Evolutionary conservation across 1,140 invertebrate species (phyloP).

Genomic region (Brachionus asplanchnoidis): DNA sequence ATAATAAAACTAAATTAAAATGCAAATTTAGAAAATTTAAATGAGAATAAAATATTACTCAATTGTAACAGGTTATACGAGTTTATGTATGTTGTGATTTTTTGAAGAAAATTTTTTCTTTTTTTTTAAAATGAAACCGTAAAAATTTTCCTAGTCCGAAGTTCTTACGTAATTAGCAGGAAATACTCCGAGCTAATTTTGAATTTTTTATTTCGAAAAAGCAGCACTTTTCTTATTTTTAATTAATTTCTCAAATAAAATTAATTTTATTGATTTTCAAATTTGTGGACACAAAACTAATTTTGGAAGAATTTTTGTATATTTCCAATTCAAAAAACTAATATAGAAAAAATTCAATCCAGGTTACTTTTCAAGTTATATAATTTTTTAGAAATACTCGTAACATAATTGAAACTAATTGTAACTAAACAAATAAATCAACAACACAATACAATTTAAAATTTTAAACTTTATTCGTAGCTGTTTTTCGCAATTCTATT

Average conservation of each 20-base stretch:
- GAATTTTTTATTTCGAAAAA: background rate
- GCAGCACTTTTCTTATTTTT: background rate
- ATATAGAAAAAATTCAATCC: background rate
- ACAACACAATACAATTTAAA: background rate
- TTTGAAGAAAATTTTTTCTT: background rate
- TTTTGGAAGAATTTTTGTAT: background rate
- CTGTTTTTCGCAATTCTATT: background rate
- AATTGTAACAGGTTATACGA: slow-evolving; percentile 21
- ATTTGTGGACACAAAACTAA: background rate
- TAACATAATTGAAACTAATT: slow-evolving; percentile 1
- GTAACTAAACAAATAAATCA: slow-evolving; percentile 1
- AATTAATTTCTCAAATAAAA: background rate
- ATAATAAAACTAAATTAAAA: slow-evolving; percentile 23
- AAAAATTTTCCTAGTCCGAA: background rate
- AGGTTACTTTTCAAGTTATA: background rate
- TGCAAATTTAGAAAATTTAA: slow-evolving; percentile 1
- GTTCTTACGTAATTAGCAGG: background rate
- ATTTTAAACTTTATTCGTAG: background rate
- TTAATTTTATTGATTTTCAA: background rate
- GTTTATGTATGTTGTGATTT: background rate
- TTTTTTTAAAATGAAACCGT: background rate
- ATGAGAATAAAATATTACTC: background rate
- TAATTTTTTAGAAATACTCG: background rate
- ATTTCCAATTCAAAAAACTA: background rate
- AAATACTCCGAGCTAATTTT: background rate